phyloP scores from a whole-genome alignment of 2,888 invertebrate species.

The Leptura quadrifasciata region DNA sequence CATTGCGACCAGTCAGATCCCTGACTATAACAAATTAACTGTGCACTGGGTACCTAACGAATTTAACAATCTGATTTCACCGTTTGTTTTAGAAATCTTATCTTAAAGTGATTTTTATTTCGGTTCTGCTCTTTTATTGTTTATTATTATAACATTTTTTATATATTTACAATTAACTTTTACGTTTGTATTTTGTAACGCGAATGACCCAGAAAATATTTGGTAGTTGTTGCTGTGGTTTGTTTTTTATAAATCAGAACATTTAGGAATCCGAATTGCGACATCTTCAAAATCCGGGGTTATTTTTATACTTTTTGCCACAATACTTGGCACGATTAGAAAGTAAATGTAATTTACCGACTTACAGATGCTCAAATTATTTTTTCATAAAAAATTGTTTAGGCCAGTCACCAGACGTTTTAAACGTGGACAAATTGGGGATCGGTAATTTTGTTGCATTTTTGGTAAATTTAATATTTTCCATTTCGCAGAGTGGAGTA shows the following conservation, averaged over 20 bases:
- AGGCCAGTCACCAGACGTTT: too few species aligned
- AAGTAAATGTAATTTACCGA: background rate
- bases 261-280: background rate
- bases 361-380: background rate
- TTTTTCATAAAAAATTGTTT: background rate
- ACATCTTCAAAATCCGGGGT: background rate
- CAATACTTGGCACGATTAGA: background rate
- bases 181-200: constrained; percentile 25
- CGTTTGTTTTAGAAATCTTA: background rate
- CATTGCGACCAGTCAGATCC: too few species aligned
- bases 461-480: too few species aligned
- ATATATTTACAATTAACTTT: background rate
- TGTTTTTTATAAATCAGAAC: constrained; percentile 7
- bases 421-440: too few species aligned
- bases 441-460: too few species aligned
- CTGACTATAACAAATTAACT: too few species aligned
- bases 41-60: background rate
- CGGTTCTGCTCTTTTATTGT: background rate
- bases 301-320: background rate
- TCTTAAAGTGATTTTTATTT: background rate
- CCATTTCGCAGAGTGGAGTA: too few species aligned
- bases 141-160: background rate
- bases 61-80: background rate
- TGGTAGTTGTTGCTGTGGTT: background rate
- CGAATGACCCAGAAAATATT: constrained; percentile 18